phyloP scores from a whole-genome alignment of 2,113 vertebrate species.

The Stegostoma tigrinum region DNA sequence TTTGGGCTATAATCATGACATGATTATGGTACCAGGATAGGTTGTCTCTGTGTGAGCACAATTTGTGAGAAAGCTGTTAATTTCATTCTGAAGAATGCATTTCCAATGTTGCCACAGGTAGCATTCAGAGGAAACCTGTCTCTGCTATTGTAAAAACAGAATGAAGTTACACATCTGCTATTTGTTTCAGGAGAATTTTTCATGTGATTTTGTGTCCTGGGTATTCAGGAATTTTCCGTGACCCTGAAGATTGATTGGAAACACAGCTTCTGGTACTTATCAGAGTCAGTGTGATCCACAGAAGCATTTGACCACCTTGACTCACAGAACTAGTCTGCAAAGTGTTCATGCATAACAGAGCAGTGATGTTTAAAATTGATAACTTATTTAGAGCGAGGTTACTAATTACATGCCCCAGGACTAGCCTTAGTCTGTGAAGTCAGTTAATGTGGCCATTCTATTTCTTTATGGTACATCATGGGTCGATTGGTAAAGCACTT shows the following conservation, averaged over 20 bases:
- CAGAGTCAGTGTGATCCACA: neutral
- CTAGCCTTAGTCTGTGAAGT: neutral
- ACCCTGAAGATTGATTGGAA: neutral
- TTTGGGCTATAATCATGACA: neutral
- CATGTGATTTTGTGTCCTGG: neutral
- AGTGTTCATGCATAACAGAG: neutral
- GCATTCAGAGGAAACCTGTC: neutral
- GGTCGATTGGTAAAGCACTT: too few relatives aligned
- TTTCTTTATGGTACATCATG: neutral
- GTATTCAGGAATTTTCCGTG: slow-evolving; percentile 27
- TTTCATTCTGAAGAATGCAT: neutral
- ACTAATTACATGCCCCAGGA: neutral
- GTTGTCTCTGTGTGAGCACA: neutral
- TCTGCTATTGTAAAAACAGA: slow-evolving; percentile 20
- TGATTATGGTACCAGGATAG: neutral
- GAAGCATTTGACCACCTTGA: neutral
- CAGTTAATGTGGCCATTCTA: neutral
- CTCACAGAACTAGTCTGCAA: neutral
- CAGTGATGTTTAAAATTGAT: neutral
- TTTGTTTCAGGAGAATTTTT: neutral
- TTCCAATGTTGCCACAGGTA: neutral
- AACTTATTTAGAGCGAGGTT: neutral
- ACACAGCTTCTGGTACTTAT: neutral
- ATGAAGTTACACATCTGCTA: slow-evolving; percentile 28
- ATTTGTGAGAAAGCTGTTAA: neutral